Evolutionary conservation across 2,888 invertebrate species (phyloP), one percentile per base, ranked within the genome.

Genomic region (Melangyna quadrimaculata): DNA sequence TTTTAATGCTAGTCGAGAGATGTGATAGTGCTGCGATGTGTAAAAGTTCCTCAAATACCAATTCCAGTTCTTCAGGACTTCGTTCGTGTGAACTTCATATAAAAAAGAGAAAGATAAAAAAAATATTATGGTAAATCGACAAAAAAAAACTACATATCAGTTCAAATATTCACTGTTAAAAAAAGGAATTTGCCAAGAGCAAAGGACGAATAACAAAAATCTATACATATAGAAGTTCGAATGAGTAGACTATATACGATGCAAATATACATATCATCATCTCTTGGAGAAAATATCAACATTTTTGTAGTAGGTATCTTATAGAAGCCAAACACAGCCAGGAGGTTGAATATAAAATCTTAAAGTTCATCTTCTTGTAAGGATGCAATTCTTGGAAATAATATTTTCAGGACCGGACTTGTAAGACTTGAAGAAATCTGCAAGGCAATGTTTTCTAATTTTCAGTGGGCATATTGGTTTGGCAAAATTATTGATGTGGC

Each of bases 21-120:
- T 97, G 96, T 7, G 96, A 94, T 80, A 97, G 93, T 17, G 97
- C 96, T 89, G 96, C 95, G 89, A 97, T 96, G 90, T 96, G 96
- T 87, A 96, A 93, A 69, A 97, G 93, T 90, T 97, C 97, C 89
- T 97, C 96, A 90, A 96, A 97, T 87, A 97, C 96, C 87, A 95
- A 94, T 91, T 97, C 96, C 89, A 96, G 92, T 91, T 97, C 97
- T 90, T 96, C 96, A 17, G 94, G 93, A 14, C 95, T 95, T 87
- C 97, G 93, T 90, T 97, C 96, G 89, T 95, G 94, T 55, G 95
- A 94, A 88, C 96, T 96, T 91, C 19, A 90, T 88, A 73, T 19
- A 48, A 74, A 9, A 72, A 57, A 84, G 57, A 70, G 14, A 67
- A 10, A 40, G 35, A 4, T 19, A 19, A 80, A 48, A 10, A 43